phyloP scores from a whole-genome alignment of 2,797 vertebrate species.

The Platalea minor region DNA sequence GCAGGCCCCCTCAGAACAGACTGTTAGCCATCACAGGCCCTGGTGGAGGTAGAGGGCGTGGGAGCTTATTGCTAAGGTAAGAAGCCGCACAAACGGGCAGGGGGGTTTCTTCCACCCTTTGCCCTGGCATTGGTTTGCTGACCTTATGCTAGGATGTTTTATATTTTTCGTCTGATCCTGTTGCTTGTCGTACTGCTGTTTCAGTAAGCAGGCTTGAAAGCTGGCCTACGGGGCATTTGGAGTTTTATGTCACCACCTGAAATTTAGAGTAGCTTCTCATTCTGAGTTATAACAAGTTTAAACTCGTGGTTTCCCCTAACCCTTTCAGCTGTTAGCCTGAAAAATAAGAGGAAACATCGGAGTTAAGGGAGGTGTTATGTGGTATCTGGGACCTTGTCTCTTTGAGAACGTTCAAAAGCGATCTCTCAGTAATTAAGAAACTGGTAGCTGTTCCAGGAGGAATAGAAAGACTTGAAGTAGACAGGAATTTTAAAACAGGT shows the following conservation, averaged over 20 bases:
- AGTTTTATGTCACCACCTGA: not conserved
- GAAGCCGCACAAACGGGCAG: accelerated
- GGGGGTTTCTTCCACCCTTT: too few relatives aligned
- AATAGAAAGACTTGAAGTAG: not conserved
- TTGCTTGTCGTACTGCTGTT: too few relatives aligned
- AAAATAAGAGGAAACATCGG: not conserved
- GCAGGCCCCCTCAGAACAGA: conserved; percentile 89
- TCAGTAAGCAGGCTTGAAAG: not conserved
- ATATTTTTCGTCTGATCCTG: accelerated
- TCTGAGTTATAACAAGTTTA: not conserved
- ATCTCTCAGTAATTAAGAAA: not conserved
- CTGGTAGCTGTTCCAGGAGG: not conserved
- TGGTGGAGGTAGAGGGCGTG: conserved; percentile 97
- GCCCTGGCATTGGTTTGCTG: accelerated
- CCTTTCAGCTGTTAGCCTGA: not conserved
- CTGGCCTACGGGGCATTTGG: accelerated
- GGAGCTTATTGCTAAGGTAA: conserved; percentile 93
- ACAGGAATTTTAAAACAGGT: not conserved
- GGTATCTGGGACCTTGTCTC: not conserved
- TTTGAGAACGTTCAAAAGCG: not conserved
- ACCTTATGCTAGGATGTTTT: accelerated
- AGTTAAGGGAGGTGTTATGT: not conserved
- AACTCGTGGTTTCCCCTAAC: not conserved
- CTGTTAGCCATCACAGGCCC: conserved; percentile 89
- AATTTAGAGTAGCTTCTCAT: accelerated